Base-by-base conservation (phyloP, 2,888 invertebrate species). In the Aphidius colemani region DNA sequence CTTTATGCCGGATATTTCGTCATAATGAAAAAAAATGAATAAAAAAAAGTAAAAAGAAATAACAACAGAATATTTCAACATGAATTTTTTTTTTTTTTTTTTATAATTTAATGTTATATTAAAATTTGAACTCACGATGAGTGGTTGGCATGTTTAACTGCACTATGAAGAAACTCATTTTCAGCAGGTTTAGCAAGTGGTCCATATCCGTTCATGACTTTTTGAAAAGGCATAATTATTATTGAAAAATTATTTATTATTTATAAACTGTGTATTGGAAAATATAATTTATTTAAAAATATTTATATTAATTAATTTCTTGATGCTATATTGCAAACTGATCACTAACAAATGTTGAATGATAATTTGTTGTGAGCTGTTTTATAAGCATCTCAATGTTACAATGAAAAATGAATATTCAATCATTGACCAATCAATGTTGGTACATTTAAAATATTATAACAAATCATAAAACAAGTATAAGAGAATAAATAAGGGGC, bases 141-240 rank as follows among this genome's bases (percentile, higher is more conserved):
- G 39, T 67, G 67, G 49, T 59, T 67, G 39, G 64, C 66, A 61
- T 79, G 71, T 59, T 77, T 79, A 50, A 74, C 76, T 6, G 70
- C 65, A 7, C 72, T 70, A 64, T 77, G 74, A 1, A 74, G 61
- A 61, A 77, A 77, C 60, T 79, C 79, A 59, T 79, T 77, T 58
- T 77, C 77, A 61, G 72, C 72, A 44, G 76, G 73, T 57, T 74
- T 71, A 56, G 77, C 75, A 11, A 75, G 63, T 6, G 59, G 61
- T 58, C 66, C 66, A 67, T 75, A 70, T 6, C 74, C 76, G 53
- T 78, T 76, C 13, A 67, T 68, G 46, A 58, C 59, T 51, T 75
- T 71, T 50, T 66, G 68, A 65, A 79, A 78, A 53, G 79, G 75
- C 79, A 80, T 80, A 40, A 50, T 46, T 53, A 8, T 41, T 58